Evolutionary conservation across 2,888 invertebrate genomes (phyloP).

Genomic region (Oscheius sp.): DNA sequence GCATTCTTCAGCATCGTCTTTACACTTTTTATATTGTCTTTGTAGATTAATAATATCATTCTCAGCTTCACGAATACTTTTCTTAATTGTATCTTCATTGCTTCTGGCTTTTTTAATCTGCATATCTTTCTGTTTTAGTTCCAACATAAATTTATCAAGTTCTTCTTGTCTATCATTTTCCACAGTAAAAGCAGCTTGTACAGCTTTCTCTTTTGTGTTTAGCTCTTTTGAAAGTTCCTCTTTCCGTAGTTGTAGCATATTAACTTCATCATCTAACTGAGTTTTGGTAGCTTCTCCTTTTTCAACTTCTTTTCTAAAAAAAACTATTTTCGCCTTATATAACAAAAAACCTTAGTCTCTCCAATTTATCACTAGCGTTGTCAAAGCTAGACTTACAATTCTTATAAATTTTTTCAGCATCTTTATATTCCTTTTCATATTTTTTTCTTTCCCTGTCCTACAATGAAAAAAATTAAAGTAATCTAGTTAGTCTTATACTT

Average conservation of each 20-base stretch:
- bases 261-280: neutral
- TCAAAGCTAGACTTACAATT: conserved; percentile 31
- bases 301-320: conserved; percentile 11
- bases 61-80: conserved; percentile 33
- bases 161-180: conserved; percentile 25
- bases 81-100: conserved; percentile 31
- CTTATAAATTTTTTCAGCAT: conserved; percentile 24
- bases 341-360: neutral
- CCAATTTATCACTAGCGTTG: conserved; percentile 11
- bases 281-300: neutral
- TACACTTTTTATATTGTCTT: conserved; percentile 72
- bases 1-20: neutral
- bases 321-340: neutral
- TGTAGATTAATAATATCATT: conserved; percentile 22
- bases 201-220: conserved; percentile 10
- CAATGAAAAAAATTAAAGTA: conserved; percentile 5
- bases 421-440: conserved; percentile 44
- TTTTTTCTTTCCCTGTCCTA: conserved; percentile 50
- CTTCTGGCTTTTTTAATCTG: conserved; percentile 30
- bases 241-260: neutral
- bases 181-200: neutral
- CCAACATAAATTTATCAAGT: conserved; percentile 35
- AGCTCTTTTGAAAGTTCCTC: conserved; percentile 3
- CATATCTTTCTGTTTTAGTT: conserved; percentile 37
- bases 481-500: conserved; percentile 18